A percentile compares a stretch with the other conserved stretches of the same genome.
phyloP scores from a whole-genome alignment of 1,140 invertebrate species.

The Papilio helenus region DNA sequence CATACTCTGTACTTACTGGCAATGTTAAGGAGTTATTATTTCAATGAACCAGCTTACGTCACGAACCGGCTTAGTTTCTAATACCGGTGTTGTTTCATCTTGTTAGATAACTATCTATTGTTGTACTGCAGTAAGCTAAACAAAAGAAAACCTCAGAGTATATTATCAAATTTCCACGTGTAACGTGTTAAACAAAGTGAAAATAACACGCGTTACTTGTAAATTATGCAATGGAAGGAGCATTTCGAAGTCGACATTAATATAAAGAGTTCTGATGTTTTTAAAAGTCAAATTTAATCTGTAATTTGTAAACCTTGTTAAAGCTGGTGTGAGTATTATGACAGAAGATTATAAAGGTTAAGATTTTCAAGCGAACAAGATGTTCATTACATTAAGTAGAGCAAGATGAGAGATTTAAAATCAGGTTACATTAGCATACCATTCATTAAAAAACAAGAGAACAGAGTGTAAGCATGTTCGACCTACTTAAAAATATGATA shows the following conservation, averaged over 20 bases:
- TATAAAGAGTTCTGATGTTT: neutral
- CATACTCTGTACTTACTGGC: slow-evolving; percentile 44
- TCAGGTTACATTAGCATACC: slow-evolving; percentile 30
- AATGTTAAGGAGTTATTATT: slow-evolving; percentile 66
- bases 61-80: slow-evolving; percentile 66
- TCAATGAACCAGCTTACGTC: slow-evolving; percentile 59
- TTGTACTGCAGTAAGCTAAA: neutral
- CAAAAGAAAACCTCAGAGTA: slow-evolving; percentile 6
- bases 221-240: neutral
- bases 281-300: neutral
- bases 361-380: neutral
- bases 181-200: neutral
- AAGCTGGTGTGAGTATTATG: neutral
- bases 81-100: slow-evolving; percentile 41
- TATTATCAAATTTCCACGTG: neutral
- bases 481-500: neutral
- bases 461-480: neutral
- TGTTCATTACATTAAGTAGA: slow-evolving; percentile 7
- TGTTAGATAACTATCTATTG: slow-evolving; percentile 25
- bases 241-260: neutral
- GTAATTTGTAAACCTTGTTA: neutral
- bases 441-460: slow-evolving; percentile 17
- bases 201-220: neutral
- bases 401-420: slow-evolving; percentile 18
- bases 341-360: neutral